These are phyloP conservation scores for Malurus elegans DNA, from an alignment of 2,113 vertebrate species.

Conservation along the genomic window DNA sequence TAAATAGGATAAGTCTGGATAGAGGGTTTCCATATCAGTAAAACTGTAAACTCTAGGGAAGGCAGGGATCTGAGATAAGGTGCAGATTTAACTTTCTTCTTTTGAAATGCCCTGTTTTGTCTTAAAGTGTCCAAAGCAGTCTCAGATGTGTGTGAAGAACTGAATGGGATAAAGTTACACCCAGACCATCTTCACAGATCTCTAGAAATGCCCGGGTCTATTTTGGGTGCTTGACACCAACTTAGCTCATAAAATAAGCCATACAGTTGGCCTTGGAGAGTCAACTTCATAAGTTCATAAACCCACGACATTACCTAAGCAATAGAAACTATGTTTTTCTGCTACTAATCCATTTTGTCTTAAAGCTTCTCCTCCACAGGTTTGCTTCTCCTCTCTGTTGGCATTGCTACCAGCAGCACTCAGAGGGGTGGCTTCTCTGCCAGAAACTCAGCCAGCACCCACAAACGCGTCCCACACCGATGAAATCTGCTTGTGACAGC, in stretches of 20 bases:
- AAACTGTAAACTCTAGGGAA: background rate
- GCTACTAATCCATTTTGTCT: background rate
- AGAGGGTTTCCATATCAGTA: background rate
- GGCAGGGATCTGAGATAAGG: background rate
- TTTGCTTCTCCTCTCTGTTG: background rate
- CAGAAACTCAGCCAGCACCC: background rate
- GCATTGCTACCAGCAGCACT: background rate
- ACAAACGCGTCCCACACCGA: rapidly evolving
- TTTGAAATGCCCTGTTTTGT: background rate
- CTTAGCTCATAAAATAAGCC: background rate
- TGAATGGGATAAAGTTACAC: background rate
- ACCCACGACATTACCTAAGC: background rate
- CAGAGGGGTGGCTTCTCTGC: background rate
- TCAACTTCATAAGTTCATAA: background rate
- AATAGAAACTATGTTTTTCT: background rate
- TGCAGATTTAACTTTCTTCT: background rate
- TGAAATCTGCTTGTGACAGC: background rate
- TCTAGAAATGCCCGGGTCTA: background rate
- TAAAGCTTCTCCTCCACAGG: background rate
- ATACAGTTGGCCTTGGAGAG: background rate
- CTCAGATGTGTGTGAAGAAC: background rate
- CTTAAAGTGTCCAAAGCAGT: background rate
- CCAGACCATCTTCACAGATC: background rate
- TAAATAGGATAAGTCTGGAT: background rate
- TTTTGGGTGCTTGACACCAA: background rate